phyloP scores from a whole-genome alignment of 2,797 vertebrate genomes.

The Netta rufina region DNA sequence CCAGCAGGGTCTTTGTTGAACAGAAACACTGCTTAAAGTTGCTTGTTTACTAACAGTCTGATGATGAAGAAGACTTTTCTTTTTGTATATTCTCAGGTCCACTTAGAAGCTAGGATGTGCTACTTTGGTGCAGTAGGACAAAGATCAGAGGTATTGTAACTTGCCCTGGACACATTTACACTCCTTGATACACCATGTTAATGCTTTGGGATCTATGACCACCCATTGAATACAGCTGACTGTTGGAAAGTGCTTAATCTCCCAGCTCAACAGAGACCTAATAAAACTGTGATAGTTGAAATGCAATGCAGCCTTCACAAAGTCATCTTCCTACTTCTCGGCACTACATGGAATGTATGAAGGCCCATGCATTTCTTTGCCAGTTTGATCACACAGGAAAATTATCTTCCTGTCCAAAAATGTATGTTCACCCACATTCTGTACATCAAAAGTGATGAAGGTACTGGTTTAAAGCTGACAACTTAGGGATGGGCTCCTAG shows the following conservation, averaged over 20 bases:
- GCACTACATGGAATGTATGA: too few relatives aligned
- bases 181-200: neutral
- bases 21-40: conserved; percentile 53
- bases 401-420: neutral
- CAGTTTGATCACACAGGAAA: neutral
- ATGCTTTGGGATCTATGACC: neutral
- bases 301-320: neutral
- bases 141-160: neutral
- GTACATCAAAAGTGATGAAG: neutral
- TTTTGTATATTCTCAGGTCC: neutral
- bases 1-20: conserved; percentile 59
- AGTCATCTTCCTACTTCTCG: neutral
- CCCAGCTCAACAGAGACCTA: neutral
- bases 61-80: conserved; percentile 24
- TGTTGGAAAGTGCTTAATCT: neutral
- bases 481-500: neutral
- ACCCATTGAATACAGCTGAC: neutral
- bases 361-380: neutral
- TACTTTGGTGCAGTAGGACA: neutral
- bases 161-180: neutral
- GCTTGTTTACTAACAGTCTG: conserved; percentile 54
- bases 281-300: neutral
- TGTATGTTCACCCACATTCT: accelerated
- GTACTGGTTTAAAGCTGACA: neutral
- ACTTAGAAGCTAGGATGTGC: neutral